Percentiles rank a stretch among this genome's conserved stretches.
These are phyloP conservation scores for Tenrec ecaudatus DNA, from an alignment of 2,113 vertebrate genomes.

Conservation along the genomic window DNA sequence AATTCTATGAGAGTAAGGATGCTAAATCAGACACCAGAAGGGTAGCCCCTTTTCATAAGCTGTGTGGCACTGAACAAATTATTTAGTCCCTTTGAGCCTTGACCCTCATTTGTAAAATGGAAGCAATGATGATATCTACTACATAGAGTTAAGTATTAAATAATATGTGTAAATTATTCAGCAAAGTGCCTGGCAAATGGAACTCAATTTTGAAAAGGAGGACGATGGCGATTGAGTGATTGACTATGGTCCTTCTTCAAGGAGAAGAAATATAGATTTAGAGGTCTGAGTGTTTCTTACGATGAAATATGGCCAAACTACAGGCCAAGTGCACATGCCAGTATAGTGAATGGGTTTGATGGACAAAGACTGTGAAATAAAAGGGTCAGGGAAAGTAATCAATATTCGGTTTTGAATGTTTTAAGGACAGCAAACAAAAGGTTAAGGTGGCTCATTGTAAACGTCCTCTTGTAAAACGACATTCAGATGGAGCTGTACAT, in stretches of 20 bases:
- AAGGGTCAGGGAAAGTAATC: too few species aligned
- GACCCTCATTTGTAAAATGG: conserved; percentile 1
- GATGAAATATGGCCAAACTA: background rate
- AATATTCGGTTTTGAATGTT: background rate
- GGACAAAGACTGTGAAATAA: background rate
- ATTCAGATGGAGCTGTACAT: background rate
- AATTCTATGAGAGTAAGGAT: background rate
- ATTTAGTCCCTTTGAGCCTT: background rate
- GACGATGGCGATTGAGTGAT: background rate
- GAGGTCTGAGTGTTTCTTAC: background rate
- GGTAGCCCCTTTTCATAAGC: conserved; percentile 1
- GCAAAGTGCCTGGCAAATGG: background rate
- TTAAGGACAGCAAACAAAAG: conserved; percentile 44
- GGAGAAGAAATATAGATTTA: background rate
- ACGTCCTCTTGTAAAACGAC: background rate
- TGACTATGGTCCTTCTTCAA: background rate
- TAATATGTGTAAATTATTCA: background rate
- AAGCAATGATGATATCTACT: background rate
- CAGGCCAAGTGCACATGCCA: background rate
- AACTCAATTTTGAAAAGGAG: background rate
- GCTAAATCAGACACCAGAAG: background rate
- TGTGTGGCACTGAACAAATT: background rate
- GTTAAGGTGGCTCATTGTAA: background rate
- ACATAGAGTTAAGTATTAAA: background rate
- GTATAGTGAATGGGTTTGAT: background rate